Base-by-base conservation (phyloP, 2,888 invertebrate genomes). In the Drosophila emarginata region DNA sequence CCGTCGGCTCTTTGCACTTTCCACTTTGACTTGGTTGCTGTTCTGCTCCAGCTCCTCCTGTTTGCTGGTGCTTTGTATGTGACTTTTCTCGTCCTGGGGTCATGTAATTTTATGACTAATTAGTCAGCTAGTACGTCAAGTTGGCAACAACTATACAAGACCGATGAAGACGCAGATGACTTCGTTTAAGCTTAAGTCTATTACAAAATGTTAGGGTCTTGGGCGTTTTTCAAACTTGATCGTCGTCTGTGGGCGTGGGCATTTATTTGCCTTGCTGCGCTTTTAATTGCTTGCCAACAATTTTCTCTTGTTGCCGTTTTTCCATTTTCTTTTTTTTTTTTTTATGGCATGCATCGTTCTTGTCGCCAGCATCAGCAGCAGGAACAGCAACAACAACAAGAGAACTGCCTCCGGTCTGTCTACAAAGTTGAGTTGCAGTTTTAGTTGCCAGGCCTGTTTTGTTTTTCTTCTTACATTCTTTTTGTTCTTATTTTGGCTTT, bases 21-120 rank as follows among this genome's bases (percentile, higher is more conserved):
- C 84, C 82, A 86, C 86, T 82, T 80, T 86, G 80, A 87, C 82
- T 85, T 72, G 77, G 75, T 67, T 62, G 70, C 15, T 4, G 9
- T 18, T 32, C 7, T 14, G 15, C 26, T 67, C 45, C 36, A 66
- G 26, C 39, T 64, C 59, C 65, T 67, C 50, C 21, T 66, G 69
- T 84, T 81, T 84, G 85, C 51, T 61, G 57, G 58, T 54, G 69
- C 85, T 74, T 81, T 85, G 77, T 72, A 74, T 70, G 69, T 59
- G 21, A 36, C 57, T 56, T 51, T 37, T 51, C 58, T 32, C 45
- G 37, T 70, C 40, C 67, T 61, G 57, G 50, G 61, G 64, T 72
- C 85, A 70, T 85, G 87, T 81, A 88, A 85, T 85, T 88, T 85
- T 85, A 85, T 88, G 88, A 87, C 84, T 85, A 85, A 85, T 85